phyloP scores from a whole-genome alignment of 2,888 invertebrate genomes.

The Physocephala rufipes region DNA sequence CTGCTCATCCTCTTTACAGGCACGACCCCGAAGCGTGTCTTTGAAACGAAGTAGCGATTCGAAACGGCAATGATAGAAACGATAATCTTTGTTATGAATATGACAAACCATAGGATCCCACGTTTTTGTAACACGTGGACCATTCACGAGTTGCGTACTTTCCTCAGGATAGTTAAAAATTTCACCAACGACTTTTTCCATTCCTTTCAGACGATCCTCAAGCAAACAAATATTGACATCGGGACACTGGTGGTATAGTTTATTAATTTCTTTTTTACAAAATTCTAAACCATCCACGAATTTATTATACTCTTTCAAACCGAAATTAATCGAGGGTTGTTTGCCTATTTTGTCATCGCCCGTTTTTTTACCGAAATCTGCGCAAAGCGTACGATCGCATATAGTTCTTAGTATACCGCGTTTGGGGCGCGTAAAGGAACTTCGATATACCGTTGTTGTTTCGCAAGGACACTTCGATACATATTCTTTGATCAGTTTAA shows the following conservation, averaged over 20 bases:
- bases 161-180: not conserved
- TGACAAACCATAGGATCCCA: not conserved
- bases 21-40: not conserved
- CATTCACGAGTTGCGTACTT: not conserved
- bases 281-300: not conserved
- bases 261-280: not conserved
- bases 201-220: not conserved
- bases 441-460: not conserved
- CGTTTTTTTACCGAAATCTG: not conserved
- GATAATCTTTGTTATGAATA: not conserved
- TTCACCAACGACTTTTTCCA: not conserved
- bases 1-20: not conserved
- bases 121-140: not conserved
- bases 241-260: not conserved
- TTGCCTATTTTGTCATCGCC: not conserved
- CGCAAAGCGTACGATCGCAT: not conserved
- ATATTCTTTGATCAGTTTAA: not conserved
- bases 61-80: constrained; percentile 1
- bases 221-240: not conserved
- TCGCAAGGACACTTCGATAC: constrained; percentile 18
- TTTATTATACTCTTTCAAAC: not conserved
- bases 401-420: not conserved
- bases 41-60: not conserved
- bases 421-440: not conserved
- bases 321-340: not conserved